Conservation (phyloP, 2,113 vertebrate genomes). For the Trichomycterus rosablanca region DNA sequence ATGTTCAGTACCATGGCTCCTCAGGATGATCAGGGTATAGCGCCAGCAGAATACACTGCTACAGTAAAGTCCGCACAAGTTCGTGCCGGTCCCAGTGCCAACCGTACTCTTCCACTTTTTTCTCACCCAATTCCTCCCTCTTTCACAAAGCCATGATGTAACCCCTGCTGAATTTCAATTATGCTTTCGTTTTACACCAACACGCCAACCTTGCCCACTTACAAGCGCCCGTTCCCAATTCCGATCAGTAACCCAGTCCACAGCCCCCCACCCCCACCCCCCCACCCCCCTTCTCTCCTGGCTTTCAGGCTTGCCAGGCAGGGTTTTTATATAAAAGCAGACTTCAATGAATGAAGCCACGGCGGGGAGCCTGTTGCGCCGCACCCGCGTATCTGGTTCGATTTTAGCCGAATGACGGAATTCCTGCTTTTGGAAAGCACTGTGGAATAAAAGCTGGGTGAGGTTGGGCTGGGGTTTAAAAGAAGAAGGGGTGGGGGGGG, state of each 20-base stretch:
- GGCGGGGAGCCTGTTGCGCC: conserved; percentile 23
- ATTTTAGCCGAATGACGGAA: conserved; percentile 58
- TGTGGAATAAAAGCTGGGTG: conserved; percentile 59
- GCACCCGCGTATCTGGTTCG: conserved; percentile 57
- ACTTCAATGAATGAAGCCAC: conserved; percentile 46
- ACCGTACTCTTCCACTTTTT: conserved; percentile 65
- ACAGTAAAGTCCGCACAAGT: too few species aligned
- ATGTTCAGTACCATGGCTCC: too few species aligned
- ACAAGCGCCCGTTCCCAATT: conserved; percentile 11
- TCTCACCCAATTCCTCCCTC: conserved; percentile 64
- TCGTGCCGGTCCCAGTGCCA: conserved; percentile 66
- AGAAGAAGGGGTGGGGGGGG: conserved; percentile 1
- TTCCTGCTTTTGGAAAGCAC: conserved; percentile 55
- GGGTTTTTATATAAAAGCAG: conserved; percentile 45
- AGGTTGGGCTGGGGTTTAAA: conserved; percentile 37
- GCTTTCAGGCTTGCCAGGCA: conserved; percentile 33
- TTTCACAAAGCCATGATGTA: conserved; percentile 68
- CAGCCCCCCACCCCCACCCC: conserved; percentile 10
- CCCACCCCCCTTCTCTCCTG: conserved; percentile 7
- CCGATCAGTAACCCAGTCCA: conserved; percentile 25
- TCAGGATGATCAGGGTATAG: too few species aligned
- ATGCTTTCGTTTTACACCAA: conserved; percentile 42
- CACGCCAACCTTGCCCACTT: conserved; percentile 19
- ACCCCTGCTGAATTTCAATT: conserved; percentile 72
- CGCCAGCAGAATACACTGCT: too few species aligned